phyloP scores from a whole-genome alignment of 2,797 vertebrate genomes.

The Darevskia nairensis region DNA sequence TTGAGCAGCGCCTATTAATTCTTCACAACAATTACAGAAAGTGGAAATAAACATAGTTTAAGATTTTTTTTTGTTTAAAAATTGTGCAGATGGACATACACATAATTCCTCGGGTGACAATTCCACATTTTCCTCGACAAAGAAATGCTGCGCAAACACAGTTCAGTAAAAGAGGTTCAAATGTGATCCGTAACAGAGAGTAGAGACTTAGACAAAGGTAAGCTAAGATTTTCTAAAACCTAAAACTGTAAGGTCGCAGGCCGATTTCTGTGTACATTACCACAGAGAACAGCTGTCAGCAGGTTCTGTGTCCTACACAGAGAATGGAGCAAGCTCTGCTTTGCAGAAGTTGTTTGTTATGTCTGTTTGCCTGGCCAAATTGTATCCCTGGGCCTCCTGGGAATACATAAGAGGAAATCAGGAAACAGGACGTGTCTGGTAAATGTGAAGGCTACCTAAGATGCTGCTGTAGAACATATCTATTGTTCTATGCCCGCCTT shows the following conservation, averaged over 20 bases:
- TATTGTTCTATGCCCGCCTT: constrained; percentile 21
- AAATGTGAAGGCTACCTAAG: constrained; percentile 31
- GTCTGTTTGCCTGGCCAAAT: constrained; percentile 11
- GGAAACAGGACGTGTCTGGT: constrained; percentile 43
- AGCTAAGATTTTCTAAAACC: background rate
- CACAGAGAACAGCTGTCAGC: background rate
- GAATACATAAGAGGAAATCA: constrained; percentile 28
- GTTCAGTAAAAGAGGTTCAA: constrained; percentile 42
- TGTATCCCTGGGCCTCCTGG: constrained; percentile 21
- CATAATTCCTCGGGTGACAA: background rate
- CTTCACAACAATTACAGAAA: background rate
- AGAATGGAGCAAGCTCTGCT: background rate
- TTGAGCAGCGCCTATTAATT: background rate
- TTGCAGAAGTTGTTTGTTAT: background rate
- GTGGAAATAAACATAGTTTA: too few species aligned
- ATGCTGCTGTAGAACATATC: background rate
- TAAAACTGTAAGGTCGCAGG: background rate
- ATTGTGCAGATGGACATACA: too few species aligned
- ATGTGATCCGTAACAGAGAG: constrained; percentile 39
- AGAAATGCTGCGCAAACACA: background rate
- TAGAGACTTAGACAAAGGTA: background rate
- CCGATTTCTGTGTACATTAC: background rate
- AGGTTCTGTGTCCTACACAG: background rate
- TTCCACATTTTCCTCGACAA: constrained; percentile 12
- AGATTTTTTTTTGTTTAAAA: background rate